Evolutionary conservation across 2,113 vertebrate genomes (phyloP).

Genomic region (Macaca mulatta): DNA sequence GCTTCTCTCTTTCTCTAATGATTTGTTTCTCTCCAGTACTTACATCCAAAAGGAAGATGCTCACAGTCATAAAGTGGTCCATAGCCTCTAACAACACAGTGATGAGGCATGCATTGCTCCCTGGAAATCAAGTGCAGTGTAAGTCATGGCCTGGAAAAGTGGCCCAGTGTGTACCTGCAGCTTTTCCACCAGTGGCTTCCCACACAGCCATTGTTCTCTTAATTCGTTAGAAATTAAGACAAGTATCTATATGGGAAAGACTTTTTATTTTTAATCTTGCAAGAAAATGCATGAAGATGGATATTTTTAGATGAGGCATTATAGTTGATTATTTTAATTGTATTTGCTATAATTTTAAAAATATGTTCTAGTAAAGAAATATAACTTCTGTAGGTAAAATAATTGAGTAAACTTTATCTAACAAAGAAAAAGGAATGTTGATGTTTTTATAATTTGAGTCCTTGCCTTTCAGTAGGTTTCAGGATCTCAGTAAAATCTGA

Average conservation of each 20-base stretch:
- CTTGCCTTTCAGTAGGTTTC: background rate
- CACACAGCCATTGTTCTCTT: background rate
- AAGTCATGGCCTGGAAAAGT: background rate
- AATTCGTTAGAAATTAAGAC: background rate
- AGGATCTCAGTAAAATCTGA: background rate
- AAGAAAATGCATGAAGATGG: background rate
- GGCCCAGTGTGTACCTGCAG: background rate
- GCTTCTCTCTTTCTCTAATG: background rate
- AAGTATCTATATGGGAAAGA: background rate
- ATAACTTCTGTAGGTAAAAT: background rate
- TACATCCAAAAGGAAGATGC: conserved; percentile 4
- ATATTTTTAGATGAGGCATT: background rate
- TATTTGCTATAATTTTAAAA: background rate
- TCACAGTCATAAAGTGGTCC: background rate
- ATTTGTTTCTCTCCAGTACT: background rate
- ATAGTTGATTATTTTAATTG: background rate
- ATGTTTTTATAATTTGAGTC: background rate
- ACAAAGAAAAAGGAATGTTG: background rate
- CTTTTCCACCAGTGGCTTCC: background rate
- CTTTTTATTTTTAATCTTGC: background rate
- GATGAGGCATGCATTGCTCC: background rate
- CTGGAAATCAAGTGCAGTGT: background rate
- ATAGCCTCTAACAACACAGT: background rate
- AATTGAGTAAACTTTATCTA: background rate
- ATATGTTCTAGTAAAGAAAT: background rate